These are phyloP conservation scores for Clangula hyemalis DNA, from an alignment of 2,797 vertebrate genomes.

Conservation along the genomic window DNA sequence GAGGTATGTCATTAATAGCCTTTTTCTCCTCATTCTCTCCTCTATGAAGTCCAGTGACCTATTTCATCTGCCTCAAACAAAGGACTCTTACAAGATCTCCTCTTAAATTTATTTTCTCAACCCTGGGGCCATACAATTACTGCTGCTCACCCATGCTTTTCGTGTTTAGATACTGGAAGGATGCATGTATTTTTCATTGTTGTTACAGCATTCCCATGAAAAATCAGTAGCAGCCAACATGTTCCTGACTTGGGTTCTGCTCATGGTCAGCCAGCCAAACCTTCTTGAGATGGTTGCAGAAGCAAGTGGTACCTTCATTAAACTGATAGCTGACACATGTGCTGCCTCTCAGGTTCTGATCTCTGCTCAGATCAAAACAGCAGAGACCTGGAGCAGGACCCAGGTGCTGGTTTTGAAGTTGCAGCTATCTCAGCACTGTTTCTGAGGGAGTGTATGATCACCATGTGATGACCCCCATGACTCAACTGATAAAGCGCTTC, in stretches of 20 bases:
- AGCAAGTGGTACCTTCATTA: background rate
- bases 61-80: conserved; percentile 22
- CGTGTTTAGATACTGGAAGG: background rate
- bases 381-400: background rate
- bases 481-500: background rate
- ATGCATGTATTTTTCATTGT: background rate
- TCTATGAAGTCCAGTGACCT: background rate
- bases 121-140: background rate
- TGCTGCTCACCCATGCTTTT: conserved; percentile 9
- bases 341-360: background rate
- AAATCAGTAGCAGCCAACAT: background rate
- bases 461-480: background rate
- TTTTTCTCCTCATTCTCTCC: background rate
- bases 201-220: background rate
- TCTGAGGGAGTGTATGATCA: background rate
- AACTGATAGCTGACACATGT: background rate
- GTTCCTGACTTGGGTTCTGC: rapidly evolving
- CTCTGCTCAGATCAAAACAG: background rate
- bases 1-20: background rate
- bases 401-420: background rate
- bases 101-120: conserved; percentile 13
- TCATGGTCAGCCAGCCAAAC: background rate
- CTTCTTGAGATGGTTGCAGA: background rate
- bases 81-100: conserved; percentile 3
- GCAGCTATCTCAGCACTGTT: background rate